Evolutionary conservation across 2,113 vertebrate species (phyloP).

Genomic region (Antidorcas marsupialis): DNA sequence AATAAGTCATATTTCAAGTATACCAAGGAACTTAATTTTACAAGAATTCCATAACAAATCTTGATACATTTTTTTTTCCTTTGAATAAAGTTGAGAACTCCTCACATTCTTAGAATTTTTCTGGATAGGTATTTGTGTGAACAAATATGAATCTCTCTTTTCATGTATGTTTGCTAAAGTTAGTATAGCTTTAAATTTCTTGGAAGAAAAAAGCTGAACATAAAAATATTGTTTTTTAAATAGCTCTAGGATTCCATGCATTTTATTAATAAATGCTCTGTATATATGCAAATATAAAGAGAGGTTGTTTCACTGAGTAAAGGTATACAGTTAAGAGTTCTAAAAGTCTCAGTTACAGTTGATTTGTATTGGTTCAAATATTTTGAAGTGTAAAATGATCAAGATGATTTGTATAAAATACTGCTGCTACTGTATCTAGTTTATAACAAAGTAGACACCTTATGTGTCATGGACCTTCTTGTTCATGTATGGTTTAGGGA

Average conservation of each 20-base stretch:
- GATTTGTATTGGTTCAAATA: constrained; percentile 3
- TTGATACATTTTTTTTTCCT: background rate
- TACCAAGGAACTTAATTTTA: background rate
- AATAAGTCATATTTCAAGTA: background rate
- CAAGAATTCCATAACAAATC: background rate
- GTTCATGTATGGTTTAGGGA: background rate
- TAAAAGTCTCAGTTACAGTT: constrained; percentile 7
- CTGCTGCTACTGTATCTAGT: background rate
- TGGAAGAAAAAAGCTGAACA: background rate
- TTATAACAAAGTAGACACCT: background rate
- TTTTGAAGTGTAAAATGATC: constrained; percentile 40
- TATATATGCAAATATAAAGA: background rate
- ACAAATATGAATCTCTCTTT: background rate
- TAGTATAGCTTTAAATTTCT: background rate
- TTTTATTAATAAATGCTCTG: background rate
- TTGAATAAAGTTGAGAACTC: background rate
- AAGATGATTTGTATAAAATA: background rate
- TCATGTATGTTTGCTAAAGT: background rate
- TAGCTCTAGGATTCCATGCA: background rate
- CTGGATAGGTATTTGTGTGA: background rate
- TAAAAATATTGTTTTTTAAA: background rate
- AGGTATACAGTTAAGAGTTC: constrained; percentile 7
- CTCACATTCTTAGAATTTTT: background rate
- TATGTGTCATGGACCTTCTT: background rate
- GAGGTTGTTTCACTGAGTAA: background rate